These are phyloP conservation scores for Tachysurus vachellii DNA, from an alignment of 2,113 vertebrate species.

Conservation along the genomic window DNA sequence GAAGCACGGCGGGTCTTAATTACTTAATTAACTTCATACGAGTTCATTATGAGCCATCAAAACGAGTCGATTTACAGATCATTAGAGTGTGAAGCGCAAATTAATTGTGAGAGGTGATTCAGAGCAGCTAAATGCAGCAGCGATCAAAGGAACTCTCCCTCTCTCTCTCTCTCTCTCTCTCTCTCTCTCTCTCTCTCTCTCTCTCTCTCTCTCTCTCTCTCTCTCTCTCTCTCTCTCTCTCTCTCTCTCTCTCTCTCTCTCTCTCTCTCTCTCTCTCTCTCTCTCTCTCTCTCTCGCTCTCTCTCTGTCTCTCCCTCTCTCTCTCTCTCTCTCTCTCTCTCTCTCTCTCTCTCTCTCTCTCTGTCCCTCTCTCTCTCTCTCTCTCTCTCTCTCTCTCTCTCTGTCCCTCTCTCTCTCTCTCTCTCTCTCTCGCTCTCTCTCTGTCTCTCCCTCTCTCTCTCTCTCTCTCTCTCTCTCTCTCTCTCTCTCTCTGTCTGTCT, in stretches of 20 bases:
- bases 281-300: no score
- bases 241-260: no score
- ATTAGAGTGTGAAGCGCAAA: constrained; percentile 99
- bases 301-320: no score
- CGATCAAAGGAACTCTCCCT: constrained; percentile 81
- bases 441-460: neutral
- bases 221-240: no score
- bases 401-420: neutral
- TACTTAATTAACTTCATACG: constrained; percentile 99
- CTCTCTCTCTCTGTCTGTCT: neutral
- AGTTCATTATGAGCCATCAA: constrained; percentile 99
- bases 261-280: no score
- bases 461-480: constrained; percentile 76
- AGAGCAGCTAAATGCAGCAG: constrained; percentile 91
- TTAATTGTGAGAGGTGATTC: constrained; percentile 99
- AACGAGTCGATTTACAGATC: constrained; percentile 99
- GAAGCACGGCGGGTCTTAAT: constrained; percentile 99
- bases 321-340: no score
- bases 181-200: neutral
- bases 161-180: constrained; percentile 76
- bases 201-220: neutral
- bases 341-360: constrained; percentile 77
- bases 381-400: neutral
- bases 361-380: neutral
- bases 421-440: no score